Conservation (phyloP, 2,888 invertebrate species). For the Neuroscelio doddi region DNA sequence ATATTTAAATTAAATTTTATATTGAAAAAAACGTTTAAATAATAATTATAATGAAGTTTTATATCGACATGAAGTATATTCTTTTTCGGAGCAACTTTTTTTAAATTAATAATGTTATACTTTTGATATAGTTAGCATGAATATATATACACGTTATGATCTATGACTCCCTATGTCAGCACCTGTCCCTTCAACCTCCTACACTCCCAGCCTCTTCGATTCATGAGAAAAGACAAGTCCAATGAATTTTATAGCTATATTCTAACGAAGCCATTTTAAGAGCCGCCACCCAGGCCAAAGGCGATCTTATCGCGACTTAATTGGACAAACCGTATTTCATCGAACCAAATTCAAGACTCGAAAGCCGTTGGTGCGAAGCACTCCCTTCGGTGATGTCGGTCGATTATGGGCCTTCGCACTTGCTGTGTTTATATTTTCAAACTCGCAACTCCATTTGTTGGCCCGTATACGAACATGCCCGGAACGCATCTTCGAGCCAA, state of each 20-base stretch:
- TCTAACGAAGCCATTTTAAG: constrained; percentile 67
- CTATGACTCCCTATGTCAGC: constrained; percentile 54
- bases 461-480: constrained; percentile 18
- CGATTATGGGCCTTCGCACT: constrained; percentile 35
- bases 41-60: no score
- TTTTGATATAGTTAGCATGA: no score
- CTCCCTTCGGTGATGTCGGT: constrained; percentile 21
- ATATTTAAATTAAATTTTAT: no score
- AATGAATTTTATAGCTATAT: constrained; percentile 68
- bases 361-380: constrained; percentile 47
- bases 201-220: constrained; percentile 46
- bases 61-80: no score
- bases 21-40: no score
- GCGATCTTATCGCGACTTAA: constrained; percentile 67
- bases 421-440: constrained; percentile 30
- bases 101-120: no score
- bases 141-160: constrained; percentile 52
- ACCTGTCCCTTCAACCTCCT: constrained; percentile 62
- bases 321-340: constrained; percentile 65
- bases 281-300: constrained; percentile 57
- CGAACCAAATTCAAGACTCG: constrained; percentile 51
- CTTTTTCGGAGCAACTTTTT: no score
- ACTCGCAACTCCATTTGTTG: constrained; percentile 31
- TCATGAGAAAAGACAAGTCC: constrained; percentile 44
- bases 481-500: no score